Evolutionary conservation across 2,113 vertebrate genomes (phyloP), one percentile per base, ranked within the genome.

Genomic region (Syngnathus typhle): DNA sequence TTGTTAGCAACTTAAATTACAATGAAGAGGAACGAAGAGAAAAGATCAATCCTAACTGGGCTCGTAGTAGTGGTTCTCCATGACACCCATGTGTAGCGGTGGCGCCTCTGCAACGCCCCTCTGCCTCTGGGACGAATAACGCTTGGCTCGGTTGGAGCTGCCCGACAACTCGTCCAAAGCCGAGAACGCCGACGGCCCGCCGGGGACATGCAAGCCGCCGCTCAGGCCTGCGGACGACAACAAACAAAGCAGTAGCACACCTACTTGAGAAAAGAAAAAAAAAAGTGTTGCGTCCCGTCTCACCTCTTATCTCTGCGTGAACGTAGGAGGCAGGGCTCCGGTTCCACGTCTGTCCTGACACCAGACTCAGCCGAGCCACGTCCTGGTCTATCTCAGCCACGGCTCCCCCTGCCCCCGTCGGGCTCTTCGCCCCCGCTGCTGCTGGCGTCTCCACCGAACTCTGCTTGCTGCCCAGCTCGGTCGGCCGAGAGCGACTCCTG

Each of bases 41-140:
- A 8, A 8, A 18, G 1, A 36, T 7, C 21, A n/a, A 18, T 23
- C 41, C 94, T 94, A 86, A 99, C 97, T 47, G 86, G 95, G 92
- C 46, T 98, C 97, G 0, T 97, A 99, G 89, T 94, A 99, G 88
- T 96, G 96, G 59, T 96, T 94, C 76, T 99, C 97, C 95, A 98
- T 89, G 82, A 99, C 94, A 64, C 96, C 95, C 81, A 99, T 94
- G 81, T 98, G 97, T 88, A 99, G 89, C 36, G 97, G 93, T 0
- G 86, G 59, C 0, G 95, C 94, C 49, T 96, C 96, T 0, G 95
- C 95, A 0, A 95, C 94, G 0, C 94, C 81, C 63, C 97, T 90
- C 85, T 98, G 96, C 3, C 97, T 86, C 77, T 99, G 97, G 0
- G 97, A 96, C 0, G 97, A 99, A 84, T 99, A 99, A 23, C 96